Evolutionary conservation across 1,140 invertebrate species (phyloP), one percentile per base, ranked within the genome.

Genomic region (Drosophila bifasciata): DNA sequence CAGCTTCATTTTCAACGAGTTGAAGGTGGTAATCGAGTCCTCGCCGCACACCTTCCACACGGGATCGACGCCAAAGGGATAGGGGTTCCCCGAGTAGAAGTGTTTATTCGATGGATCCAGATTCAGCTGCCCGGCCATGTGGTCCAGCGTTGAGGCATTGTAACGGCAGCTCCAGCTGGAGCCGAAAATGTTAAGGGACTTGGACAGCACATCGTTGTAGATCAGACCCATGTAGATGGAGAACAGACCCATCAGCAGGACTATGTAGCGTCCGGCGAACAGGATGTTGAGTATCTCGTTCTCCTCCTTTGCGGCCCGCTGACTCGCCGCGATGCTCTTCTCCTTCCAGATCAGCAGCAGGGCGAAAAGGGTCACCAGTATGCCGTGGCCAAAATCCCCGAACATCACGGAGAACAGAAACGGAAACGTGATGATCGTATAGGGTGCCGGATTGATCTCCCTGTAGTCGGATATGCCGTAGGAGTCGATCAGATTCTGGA

Each of bases 1-100:
- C 48, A 99, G 92, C 91, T 99, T 99, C 99, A 99, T 99, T 93
- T 99, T 99, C 92, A 97, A 97, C 0, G 98, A 98, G 92, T 99
- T 99, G 23, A 97, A 93, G 91, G 98, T 99, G 45, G 97, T 96
- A 72, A 99, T 98, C 92, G 99, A 99, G 92, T 99, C 99, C 63
- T 95, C 93, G 96, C 97, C 58, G 3, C 98, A 94, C 36, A 97
- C 85, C 91, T 97, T 95, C 97, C 97, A 98, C 50, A 96, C 93
- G 6, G 97, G 97, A 93, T 98, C 97, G 36, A 91, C 41, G 0
- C 90, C 91, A 16, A 89, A 11, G n/a, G 67, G 58, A 57, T 89
- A 90, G 94, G 94, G 86, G 16, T 72, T 0, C 11, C 75, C 69
- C 71, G 76, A 0, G 76, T 78, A 79, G 17, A 96, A n/a, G 70